Conservation (phyloP, 2,797 vertebrate genomes). For the Acipenser ruthenus region DNA sequence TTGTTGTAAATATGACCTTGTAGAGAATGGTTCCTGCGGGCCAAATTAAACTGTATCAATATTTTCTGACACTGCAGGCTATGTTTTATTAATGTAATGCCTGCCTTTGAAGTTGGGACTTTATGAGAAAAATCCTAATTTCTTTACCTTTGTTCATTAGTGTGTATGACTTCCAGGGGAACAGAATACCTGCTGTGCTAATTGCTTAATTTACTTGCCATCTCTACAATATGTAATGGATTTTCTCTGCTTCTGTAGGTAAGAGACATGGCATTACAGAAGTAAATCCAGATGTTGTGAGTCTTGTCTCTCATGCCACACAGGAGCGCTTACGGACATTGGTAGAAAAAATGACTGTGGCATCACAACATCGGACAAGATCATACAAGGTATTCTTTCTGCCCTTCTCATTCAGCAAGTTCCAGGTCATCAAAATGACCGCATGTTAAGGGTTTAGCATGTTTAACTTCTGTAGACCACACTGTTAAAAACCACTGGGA, state of each 20-base stretch:
- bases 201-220: slow-evolving; percentile 88
- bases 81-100: slow-evolving; percentile 94
- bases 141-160: slow-evolving; percentile 80
- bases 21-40: slow-evolving; percentile 68
- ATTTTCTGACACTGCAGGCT: slow-evolving; percentile 82
- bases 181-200: slow-evolving; percentile 93
- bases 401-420: no score
- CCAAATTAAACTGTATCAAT: slow-evolving; percentile 82
- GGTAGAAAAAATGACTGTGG: slow-evolving; percentile 74
- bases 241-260: slow-evolving; percentile 84
- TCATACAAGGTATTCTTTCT: slow-evolving; percentile 61
- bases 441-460: no score
- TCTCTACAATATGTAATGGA: slow-evolving; percentile 89
- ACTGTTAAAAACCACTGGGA: no score
- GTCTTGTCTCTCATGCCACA: slow-evolving; percentile 83
- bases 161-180: slow-evolving; percentile 91
- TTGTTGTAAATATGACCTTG: slow-evolving; percentile 95
- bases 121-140: slow-evolving; percentile 94
- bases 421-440: no score
- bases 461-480: no score
- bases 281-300: slow-evolving; percentile 78
- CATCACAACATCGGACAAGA: slow-evolving; percentile 72
- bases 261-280: slow-evolving; percentile 78
- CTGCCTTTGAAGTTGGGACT: slow-evolving; percentile 97
- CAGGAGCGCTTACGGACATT: slow-evolving; percentile 79